These are phyloP conservation scores for Carassius carassius DNA, from an alignment of 2,113 vertebrate species.

Conservation along the genomic window DNA sequence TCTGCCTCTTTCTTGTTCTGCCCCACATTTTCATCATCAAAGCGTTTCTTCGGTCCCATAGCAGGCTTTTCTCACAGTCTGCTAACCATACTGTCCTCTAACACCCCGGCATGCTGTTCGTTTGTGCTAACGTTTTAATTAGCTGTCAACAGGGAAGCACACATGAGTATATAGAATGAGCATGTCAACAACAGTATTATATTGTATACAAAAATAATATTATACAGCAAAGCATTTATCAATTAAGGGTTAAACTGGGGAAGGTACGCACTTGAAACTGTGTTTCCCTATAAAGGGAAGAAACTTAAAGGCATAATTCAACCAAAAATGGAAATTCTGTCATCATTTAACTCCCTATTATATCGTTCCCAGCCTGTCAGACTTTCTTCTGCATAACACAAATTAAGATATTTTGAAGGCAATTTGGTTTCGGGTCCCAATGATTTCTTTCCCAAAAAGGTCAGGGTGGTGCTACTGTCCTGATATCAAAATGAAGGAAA, in stretches of 20 bases:
- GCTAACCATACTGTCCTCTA: conserved; percentile 19
- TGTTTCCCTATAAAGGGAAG: not conserved
- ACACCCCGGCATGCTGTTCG: not conserved
- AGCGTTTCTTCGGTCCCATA: not conserved
- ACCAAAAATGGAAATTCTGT: too few relatives aligned
- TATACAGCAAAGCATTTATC: not conserved
- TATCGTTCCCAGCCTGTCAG: too few relatives aligned
- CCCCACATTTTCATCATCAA: conserved; percentile 31
- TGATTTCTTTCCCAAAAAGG: too few relatives aligned
- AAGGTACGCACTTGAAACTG: not conserved
- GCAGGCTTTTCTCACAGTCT: conserved; percentile 6
- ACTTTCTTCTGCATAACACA: too few relatives aligned
- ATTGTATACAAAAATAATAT: not conserved
- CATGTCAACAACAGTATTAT: not conserved
- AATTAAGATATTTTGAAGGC: too few relatives aligned
- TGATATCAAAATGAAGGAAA: too few relatives aligned
- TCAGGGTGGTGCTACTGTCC: too few relatives aligned
- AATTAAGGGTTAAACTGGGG: not conserved
- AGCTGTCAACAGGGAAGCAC: not conserved
- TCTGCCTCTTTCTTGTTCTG: conserved; percentile 18
- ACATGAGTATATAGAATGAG: not conserved
- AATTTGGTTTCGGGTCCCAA: too few relatives aligned
- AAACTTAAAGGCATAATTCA: not conserved
- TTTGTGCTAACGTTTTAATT: conserved; percentile 15
- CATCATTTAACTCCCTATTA: too few relatives aligned